These are phyloP conservation scores for Boloria euphrosyne DNA, from an alignment of 2,888 invertebrate genomes.

Conservation along the genomic window DNA sequence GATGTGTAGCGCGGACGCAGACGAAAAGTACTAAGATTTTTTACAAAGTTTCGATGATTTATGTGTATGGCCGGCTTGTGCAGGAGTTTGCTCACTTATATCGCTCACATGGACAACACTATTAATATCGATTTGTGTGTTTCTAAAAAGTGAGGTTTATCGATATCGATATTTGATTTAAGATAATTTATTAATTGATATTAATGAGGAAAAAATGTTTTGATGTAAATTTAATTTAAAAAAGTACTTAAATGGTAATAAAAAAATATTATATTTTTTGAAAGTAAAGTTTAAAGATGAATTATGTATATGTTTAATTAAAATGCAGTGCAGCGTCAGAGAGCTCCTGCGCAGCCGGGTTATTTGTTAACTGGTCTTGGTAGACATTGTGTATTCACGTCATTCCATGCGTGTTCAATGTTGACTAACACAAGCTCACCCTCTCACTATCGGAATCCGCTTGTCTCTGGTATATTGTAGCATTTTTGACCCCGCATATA, in stretches of 20 bases:
- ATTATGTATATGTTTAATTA: no score
- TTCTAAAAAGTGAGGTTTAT: no score
- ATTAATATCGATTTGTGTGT: no score
- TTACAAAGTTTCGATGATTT: slow-evolving; percentile 56
- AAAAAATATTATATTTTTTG: no score
- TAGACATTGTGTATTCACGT: slow-evolving; percentile 70
- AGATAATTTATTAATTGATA: no score
- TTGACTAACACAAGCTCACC: slow-evolving; percentile 70
- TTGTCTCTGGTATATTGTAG: slow-evolving; percentile 72
- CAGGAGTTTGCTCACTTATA: slow-evolving; percentile 1
- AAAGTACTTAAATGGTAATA: no score
- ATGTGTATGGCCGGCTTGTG: slow-evolving; percentile 40
- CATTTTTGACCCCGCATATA: slow-evolving; percentile 72
- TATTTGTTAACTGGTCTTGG: slow-evolving; percentile 65
- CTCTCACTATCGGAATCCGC: slow-evolving; percentile 46
- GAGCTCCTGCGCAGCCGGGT: slow-evolving; percentile 8
- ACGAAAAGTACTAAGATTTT: slow-evolving; percentile 50
- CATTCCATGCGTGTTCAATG: slow-evolving; percentile 72
- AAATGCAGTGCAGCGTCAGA: not conserved
- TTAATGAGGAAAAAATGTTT: no score
- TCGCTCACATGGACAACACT: not conserved
- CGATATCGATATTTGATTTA: no score
- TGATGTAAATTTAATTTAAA: no score
- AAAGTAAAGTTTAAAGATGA: no score
- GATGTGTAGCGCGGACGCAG: slow-evolving; percentile 43